Conservation (phyloP, 2,113 vertebrate genomes). For the Syrrhaptes paradoxus region DNA sequence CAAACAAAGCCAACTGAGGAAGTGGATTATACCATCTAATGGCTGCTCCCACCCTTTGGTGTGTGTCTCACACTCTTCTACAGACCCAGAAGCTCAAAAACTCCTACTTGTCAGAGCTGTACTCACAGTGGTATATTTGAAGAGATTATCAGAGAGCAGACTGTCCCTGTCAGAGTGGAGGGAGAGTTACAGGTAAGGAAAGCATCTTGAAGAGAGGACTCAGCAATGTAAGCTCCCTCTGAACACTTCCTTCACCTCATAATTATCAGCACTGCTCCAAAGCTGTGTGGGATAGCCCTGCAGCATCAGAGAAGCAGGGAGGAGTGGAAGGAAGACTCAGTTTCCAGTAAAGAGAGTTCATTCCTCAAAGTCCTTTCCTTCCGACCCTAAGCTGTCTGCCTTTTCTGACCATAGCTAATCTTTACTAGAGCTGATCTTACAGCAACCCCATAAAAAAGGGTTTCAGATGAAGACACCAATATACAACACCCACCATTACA, state of each 20-base stretch:
- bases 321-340: neutral
- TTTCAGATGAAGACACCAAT: neutral
- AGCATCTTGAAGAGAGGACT: neutral
- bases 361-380: neutral
- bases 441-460: neutral
- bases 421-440: neutral
- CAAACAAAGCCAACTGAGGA: neutral
- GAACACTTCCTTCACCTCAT: neutral
- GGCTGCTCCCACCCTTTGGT: neutral
- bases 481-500: neutral
- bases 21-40: neutral
- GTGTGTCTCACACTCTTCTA: fast-evolving
- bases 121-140: neutral
- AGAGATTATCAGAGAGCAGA: neutral
- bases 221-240: neutral
- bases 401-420: neutral
- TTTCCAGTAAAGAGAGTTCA: neutral
- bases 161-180: neutral
- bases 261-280: neutral
- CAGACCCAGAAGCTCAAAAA: neutral
- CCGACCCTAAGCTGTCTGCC: neutral
- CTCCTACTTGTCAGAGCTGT: neutral
- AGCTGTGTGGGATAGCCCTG: neutral
- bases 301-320: neutral
- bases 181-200: neutral